Base-by-base conservation (phyloP, 2,113 vertebrate species). In the Enhydra lutris region DNA sequence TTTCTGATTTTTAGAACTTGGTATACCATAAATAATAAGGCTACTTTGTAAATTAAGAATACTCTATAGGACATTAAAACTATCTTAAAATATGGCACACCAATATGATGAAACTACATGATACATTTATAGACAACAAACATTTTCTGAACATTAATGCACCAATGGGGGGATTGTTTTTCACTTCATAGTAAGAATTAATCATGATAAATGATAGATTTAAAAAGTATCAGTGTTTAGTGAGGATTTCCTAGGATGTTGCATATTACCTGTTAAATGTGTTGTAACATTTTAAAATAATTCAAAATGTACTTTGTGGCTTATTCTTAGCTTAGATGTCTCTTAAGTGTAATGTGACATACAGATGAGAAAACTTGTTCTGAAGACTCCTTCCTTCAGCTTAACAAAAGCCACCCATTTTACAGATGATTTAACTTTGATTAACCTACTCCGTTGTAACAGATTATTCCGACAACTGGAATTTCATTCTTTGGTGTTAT, bases 321-420 rank as follows among this genome's bases (percentile, higher is more conserved):
- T 80, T 96, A 89, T 86, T 94, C 52, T 74, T 95, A 85, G 78
- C 21, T 84, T 91, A 97, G 84, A 76, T 61, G 12, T 97, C 86
- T 94, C 84, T 97, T 98, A 98, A 98, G 94, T 93, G 9, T 98
- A 91, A 90, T 93, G 91, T 98, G 97, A 98, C 97, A 96, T 97
- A 93, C 65, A 98, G 94, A 97, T 97, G 87, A 91, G 95, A 98
- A 98, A 98, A 97, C 96, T 94, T 98, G 97, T 93, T 98, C 96
- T 94, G 94, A 98, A 98, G 97, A 97, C 96, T 97, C 81, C 93
- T 98, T 98, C 93, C 95, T 98, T 98, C 36, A 1, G 79, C 97
- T 99, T 99, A 99, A 99, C 99, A 99, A 99, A 99, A 99, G 97
- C 98, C 97, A 98, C 98, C 98, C 98, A 98, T 99, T 99, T 99